Conservation (phyloP, 37 sponge, comb jelly and placozoan species). For the Beroe ovata region DNA sequence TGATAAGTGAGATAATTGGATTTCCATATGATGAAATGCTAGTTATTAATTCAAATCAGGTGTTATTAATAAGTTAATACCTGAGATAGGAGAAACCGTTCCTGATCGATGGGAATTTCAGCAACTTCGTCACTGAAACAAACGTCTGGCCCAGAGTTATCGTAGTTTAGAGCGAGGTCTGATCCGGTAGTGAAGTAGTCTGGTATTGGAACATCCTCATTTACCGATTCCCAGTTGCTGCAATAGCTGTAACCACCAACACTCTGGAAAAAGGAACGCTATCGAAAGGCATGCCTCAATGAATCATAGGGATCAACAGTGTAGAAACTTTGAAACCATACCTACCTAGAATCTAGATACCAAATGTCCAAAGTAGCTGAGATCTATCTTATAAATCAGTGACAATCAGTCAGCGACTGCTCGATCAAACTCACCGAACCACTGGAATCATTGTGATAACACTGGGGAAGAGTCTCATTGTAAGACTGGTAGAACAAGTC, state of each 20-base stretch:
- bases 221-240: not conserved
- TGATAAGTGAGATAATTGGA: too few species aligned
- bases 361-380: too few species aligned
- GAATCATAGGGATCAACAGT: too few species aligned
- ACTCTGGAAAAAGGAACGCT: too few species aligned
- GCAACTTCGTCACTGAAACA: not conserved
- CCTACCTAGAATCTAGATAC: too few species aligned
- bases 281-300: too few species aligned
- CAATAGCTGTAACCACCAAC: not conserved
- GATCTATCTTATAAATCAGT: too few species aligned
- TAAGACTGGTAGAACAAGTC: not conserved
- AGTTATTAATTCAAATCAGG: too few species aligned
- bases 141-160: not conserved
- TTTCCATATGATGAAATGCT: too few species aligned
- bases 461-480: not conserved
- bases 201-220: not conserved
- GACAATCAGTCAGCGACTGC: too few species aligned
- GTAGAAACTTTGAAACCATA: too few species aligned
- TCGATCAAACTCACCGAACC: not conserved
- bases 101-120: not conserved
- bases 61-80: too few species aligned
- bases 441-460: not conserved
- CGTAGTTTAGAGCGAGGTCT: not conserved
- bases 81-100: not conserved
- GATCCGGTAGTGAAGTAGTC: not conserved